Conservation (phyloP, 2,113 vertebrate species). For the Mionectes macconnelli region DNA sequence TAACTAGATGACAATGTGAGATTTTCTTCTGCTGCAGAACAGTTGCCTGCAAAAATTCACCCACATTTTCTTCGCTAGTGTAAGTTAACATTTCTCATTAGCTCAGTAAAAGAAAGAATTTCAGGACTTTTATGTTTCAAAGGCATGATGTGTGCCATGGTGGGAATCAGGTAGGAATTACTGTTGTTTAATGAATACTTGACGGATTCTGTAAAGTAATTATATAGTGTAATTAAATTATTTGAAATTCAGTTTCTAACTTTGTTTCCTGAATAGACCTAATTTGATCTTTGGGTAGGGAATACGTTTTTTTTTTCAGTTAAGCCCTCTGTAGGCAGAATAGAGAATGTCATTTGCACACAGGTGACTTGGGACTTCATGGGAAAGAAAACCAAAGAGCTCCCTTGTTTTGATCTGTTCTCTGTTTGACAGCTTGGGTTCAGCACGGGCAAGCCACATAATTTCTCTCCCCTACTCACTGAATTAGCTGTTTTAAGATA, state of each 20-base stretch:
- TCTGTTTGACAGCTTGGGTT: slow-evolving; percentile 2
- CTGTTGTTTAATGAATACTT: slow-evolving; percentile 75
- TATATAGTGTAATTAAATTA: slow-evolving; percentile 75
- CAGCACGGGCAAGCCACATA: neutral
- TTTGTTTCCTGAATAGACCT: slow-evolving; percentile 68
- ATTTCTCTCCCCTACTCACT: slow-evolving; percentile 6
- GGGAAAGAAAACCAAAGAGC: neutral
- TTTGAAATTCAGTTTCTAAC: slow-evolving; percentile 75
- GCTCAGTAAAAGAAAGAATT: slow-evolving; percentile 60
- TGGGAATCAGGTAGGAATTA: slow-evolving; percentile 72
- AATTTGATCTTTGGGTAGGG: slow-evolving; percentile 58
- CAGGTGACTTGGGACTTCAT: slow-evolving; percentile 24
- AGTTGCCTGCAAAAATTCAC: slow-evolving; percentile 26
- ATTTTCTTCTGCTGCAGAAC: slow-evolving; percentile 4
- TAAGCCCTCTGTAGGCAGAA: slow-evolving; percentile 44
- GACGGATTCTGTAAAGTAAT: slow-evolving; percentile 68
- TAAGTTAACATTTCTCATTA: slow-evolving; percentile 71
- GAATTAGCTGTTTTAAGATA: slow-evolving; percentile 53
- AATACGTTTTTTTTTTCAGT: slow-evolving; percentile 62
- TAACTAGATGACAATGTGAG: neutral
- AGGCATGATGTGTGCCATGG: slow-evolving; percentile 56
- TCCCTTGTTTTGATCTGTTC: slow-evolving; percentile 44
- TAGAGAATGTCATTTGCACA: slow-evolving; percentile 53
- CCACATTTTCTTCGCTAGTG: slow-evolving; percentile 24
- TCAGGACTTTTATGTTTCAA: slow-evolving; percentile 66